Base-by-base conservation (phyloP, 2,113 vertebrate species). In the Calonectris borealis region DNA sequence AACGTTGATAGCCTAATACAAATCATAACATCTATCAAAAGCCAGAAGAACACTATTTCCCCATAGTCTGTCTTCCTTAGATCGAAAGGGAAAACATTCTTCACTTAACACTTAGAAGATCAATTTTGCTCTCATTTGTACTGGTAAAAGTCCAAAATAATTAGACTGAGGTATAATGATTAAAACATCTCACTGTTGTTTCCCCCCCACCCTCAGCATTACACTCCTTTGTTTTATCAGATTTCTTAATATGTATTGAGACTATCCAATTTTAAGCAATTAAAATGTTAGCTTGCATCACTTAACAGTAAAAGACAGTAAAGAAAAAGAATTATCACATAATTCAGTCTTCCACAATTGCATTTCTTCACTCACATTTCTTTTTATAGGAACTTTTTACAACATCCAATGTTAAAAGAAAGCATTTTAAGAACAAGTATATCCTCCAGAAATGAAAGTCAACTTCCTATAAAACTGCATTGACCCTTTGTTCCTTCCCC, bases 21-120 rank as follows among this genome's bases (percentile, higher is more conserved):
- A 98, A 98, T 97, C 96, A 93, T 94, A 98, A 96, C 95, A 98
- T 95, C 95, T 96, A 86, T 84, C 91, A 98, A 97, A 96, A 90
- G 81, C 78, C 93, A 68, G 73, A 96, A 57, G 66, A 97, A 90
- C 90, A 97, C 92, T 84, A 86, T 86, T 95, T 96, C 88, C 68
- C 68, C 42, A 92, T 61, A 88, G 66, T 80, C 71, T 89, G 70
- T 44, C 81, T 87, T 96, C 90, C 83, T 79, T 40, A 89, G 49
- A 91, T 91, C 12, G 16, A 90, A 92, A 58, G 38, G 51, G 55
- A 64, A 89, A 97, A 93, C 40, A 78, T 72, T 75, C 71, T 85
- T 93, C 24, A 88, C 44, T 58, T 84, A 88, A 81, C 66, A 83
- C 73, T 90, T 90, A 58, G 5, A 82, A 36, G 17, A 70, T 26